phyloP scores from a whole-genome alignment of 1,140 invertebrate genomes.

The Galendromus occidentalis region DNA sequence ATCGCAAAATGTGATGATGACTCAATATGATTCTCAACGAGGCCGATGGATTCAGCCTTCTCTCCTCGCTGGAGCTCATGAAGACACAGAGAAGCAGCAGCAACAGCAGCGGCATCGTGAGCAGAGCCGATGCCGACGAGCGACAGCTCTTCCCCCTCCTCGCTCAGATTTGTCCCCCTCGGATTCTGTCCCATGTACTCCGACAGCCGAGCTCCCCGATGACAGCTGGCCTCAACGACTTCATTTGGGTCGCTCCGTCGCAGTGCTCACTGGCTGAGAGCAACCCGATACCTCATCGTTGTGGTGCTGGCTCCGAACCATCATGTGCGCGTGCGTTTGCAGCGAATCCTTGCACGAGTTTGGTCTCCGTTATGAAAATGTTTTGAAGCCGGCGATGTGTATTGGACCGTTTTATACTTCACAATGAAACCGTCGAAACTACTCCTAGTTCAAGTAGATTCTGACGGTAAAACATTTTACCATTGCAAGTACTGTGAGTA shows the following conservation, averaged over 20 bases:
- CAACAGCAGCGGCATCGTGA: too few relatives aligned
- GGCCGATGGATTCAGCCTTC: too few relatives aligned
- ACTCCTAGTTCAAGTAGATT: not conserved
- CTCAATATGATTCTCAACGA: too few relatives aligned
- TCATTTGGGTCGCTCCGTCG: not conserved
- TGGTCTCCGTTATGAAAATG: not conserved
- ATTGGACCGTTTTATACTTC: not conserved
- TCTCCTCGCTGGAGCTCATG: too few relatives aligned
- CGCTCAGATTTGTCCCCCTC: too few relatives aligned
- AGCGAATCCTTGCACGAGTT: not conserved
- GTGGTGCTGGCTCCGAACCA: not conserved
- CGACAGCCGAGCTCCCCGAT: not conserved
- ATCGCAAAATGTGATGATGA: too few relatives aligned
- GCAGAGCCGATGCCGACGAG: too few relatives aligned
- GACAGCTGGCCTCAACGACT: conserved; percentile 10
- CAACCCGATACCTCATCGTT: not conserved
- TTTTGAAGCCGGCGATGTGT: not conserved
- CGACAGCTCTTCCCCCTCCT: too few relatives aligned
- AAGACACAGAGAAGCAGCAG: too few relatives aligned
- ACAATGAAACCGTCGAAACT: conserved; percentile 3
- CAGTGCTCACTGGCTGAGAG: not conserved
- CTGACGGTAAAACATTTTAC: not conserved
- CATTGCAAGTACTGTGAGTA: conserved; percentile 6
- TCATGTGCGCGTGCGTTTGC: not conserved
- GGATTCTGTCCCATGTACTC: too few relatives aligned